Evolutionary conservation across 2,113 vertebrate genomes (phyloP).

Genomic region (Phylloscopus trochiloides): DNA sequence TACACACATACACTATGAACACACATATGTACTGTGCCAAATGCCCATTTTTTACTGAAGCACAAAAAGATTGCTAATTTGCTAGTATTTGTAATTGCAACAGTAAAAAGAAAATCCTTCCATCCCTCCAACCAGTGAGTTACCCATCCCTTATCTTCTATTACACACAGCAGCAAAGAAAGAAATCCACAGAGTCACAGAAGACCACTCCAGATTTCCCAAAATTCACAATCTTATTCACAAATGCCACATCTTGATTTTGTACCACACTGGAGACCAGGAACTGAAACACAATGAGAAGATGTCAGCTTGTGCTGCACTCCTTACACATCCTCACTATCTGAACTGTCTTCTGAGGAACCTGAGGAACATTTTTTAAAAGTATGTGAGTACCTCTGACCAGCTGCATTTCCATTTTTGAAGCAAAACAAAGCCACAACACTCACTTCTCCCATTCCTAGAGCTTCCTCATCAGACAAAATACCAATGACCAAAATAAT

Average conservation of each 20-base stretch:
- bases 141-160: not conserved
- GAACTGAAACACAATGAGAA: not conserved
- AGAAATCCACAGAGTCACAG: not conserved
- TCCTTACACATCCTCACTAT: not conserved
- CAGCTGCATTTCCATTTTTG: not conserved
- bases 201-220: not conserved
- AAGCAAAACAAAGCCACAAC: not conserved
- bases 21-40: not conserved
- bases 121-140: not conserved
- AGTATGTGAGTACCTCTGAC: not conserved
- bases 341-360: not conserved
- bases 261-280: not conserved
- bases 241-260: not conserved
- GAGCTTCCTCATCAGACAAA: not conserved
- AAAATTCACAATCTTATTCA: not conserved
- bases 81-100: not conserved
- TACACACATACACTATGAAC: not conserved
- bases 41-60: not conserved
- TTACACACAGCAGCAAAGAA: not conserved
- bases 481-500: not conserved
- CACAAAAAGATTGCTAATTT: not conserved
- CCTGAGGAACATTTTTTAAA: not conserved
- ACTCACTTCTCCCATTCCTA: not conserved
- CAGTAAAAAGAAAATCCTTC: not conserved
- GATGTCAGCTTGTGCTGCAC: not conserved